Conservation (phyloP, 1,140 invertebrate species). For the Dolichoris vasculosae region DNA sequence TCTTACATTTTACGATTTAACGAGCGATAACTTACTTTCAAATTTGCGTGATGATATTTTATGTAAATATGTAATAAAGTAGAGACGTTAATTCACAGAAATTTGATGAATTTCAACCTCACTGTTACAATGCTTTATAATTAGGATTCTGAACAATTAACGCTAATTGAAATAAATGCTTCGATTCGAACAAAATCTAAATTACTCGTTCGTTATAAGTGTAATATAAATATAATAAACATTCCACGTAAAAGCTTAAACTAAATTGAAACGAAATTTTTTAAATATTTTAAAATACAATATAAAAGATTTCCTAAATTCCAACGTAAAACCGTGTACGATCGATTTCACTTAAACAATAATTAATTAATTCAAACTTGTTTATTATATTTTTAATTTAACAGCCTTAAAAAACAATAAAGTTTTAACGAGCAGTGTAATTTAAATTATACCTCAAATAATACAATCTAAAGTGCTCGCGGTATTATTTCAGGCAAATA, state of each 20-base stretch:
- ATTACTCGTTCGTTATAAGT: no score
- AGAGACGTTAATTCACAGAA: neutral
- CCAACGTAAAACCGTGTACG: no score
- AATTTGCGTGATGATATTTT: neutral
- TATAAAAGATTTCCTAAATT: no score
- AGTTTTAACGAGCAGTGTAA: neutral
- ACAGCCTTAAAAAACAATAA: neutral
- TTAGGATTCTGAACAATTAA: neutral
- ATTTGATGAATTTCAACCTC: neutral
- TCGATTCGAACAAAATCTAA: neutral
- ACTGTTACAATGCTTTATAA: neutral
- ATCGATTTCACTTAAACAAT: no score
- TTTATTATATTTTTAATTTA: no score
- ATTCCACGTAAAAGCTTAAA: no score
- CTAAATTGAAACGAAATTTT: no score
- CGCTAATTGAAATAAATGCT: slow-evolving; percentile 1
- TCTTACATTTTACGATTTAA: neutral
- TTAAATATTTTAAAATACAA: no score
- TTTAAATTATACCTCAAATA: neutral
- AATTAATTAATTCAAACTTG: no score
- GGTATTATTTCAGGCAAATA: neutral
- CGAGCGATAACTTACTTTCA: neutral
- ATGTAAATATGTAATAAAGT: neutral
- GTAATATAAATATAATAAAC: no score
- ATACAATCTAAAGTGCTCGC: neutral